These are phyloP conservation scores for Scaptomyza graminum DNA, from an alignment of 1,140 invertebrate genomes.

Conservation along the genomic window DNA sequence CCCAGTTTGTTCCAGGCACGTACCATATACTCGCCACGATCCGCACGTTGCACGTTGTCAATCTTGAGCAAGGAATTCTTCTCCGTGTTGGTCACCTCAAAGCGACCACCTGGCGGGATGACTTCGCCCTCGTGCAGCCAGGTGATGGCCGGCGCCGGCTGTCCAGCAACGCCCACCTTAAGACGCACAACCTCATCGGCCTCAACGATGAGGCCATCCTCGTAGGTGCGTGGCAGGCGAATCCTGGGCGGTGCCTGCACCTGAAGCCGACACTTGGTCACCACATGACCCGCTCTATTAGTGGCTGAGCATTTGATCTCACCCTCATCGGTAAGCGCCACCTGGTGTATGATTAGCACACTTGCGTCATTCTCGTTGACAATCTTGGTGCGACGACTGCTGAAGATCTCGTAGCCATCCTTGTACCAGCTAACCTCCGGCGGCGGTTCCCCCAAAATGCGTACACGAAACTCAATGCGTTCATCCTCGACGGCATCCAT, in stretches of 20 bases:
- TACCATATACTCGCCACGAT: constrained; percentile 94
- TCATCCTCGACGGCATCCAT: constrained; percentile 90
- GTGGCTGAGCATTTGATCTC: constrained; percentile 95
- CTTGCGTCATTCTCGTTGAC: constrained; percentile 91
- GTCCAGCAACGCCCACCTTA: constrained; percentile 94
- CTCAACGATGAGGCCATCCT: constrained; percentile 94
- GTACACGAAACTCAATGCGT: constrained; percentile 92
- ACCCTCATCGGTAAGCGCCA: constrained; percentile 91
- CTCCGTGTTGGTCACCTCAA: constrained; percentile 88
- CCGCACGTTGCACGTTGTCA: constrained; percentile 88
- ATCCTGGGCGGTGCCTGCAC: constrained; percentile 93
- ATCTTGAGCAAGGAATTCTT: constrained; percentile 90
- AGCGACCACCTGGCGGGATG: constrained; percentile 86
- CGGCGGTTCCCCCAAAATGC: constrained; percentile 91
- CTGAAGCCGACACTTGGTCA: constrained; percentile 88
- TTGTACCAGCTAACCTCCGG: constrained; percentile 97
- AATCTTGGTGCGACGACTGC: constrained; percentile 91
- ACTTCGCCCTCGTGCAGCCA: constrained; percentile 95
- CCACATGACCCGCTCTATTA: constrained; percentile 91
- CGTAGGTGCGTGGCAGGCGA: constrained; percentile 91
- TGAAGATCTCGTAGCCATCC: constrained; percentile 93
- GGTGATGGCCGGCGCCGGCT: constrained; percentile 91
- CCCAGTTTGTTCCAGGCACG: constrained; percentile 92
- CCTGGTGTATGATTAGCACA: constrained; percentile 92
- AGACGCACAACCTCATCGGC: constrained; percentile 93